Conservation (phyloP, 2,888 invertebrate species). For the Philereme vetulata region DNA sequence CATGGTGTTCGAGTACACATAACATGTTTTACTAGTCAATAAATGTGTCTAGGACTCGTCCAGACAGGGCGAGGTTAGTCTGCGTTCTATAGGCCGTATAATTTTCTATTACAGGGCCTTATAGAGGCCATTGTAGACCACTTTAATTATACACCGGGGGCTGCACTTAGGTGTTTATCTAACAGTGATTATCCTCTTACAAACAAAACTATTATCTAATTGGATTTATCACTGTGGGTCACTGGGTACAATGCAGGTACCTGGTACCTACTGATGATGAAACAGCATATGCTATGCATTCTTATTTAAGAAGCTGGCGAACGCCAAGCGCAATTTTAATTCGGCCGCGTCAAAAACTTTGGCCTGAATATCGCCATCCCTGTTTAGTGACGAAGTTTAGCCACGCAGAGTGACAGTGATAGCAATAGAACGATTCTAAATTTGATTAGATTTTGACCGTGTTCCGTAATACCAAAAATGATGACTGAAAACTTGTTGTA, state of each 20-base stretch:
- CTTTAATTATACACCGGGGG: conserved; percentile 27
- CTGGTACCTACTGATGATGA: conserved; percentile 25
- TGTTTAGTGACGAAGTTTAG: too few relatives aligned
- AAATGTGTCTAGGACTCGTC: conserved; percentile 65
- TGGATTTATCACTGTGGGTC: conserved; percentile 26
- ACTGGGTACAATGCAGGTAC: conserved; percentile 15
- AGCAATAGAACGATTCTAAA: too few relatives aligned
- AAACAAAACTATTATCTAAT: conserved; percentile 30
- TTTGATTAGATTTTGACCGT: too few relatives aligned
- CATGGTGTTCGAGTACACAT: conserved; percentile 53
- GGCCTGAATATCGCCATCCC: too few relatives aligned
- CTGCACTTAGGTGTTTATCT: conserved; percentile 26
- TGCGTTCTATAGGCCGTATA: conserved; percentile 39
- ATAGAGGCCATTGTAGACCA: conserved; percentile 28
- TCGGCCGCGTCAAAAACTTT: too few relatives aligned
- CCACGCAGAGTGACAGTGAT: too few relatives aligned
- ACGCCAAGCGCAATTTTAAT: too few relatives aligned
- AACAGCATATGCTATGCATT: conserved; percentile 9
- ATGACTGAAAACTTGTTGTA: too few relatives aligned
- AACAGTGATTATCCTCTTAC: conserved; percentile 19
- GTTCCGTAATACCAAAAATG: too few relatives aligned
- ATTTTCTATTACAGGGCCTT: conserved; percentile 31
- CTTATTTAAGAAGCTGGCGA: too few relatives aligned
- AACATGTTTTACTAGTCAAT: conserved; percentile 67
- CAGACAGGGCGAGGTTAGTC: conserved; percentile 52